These are phyloP conservation scores for Sebastes iracundus DNA, from an alignment of 2,797 vertebrate species.

Conservation along the genomic window DNA sequence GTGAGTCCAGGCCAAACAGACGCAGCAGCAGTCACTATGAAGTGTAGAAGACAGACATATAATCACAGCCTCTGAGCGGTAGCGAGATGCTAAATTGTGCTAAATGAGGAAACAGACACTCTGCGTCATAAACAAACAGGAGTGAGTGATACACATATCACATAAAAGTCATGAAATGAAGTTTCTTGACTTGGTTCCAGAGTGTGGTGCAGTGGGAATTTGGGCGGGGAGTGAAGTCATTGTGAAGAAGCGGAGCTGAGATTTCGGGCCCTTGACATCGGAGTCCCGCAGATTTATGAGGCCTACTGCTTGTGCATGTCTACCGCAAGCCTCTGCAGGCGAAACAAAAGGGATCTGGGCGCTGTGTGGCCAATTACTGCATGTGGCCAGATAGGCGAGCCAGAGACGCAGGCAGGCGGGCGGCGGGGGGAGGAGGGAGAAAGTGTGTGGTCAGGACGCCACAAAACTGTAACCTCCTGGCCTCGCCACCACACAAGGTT, in stretches of 20 bases:
- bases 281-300: conserved; percentile 81
- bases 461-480: conserved; percentile 54
- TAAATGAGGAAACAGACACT: conserved; percentile 14
- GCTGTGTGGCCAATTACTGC: conserved; percentile 81
- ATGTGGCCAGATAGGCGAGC: conserved; percentile 53
- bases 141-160: conserved; percentile 38
- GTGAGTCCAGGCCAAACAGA: conserved; percentile 71
- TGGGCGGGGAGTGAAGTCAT: conserved; percentile 72
- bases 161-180: conserved; percentile 38
- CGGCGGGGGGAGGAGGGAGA: conserved; percentile 33
- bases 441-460: conserved; percentile 62
- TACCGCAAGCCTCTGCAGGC: conserved; percentile 79
- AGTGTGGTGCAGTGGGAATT: conserved; percentile 54
- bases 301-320: conserved; percentile 73
- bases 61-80: conserved; percentile 60
- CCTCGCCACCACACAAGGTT: conserved; percentile 26
- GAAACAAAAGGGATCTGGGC: conserved; percentile 76
- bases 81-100: conserved; percentile 46
- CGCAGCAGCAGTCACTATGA: conserved; percentile 43
- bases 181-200: conserved; percentile 32
- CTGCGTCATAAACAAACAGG: background rate
- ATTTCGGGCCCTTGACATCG: conserved; percentile 65
- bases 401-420: conserved; percentile 12
- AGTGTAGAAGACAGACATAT: conserved; percentile 61
- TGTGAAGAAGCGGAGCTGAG: conserved; percentile 69